Evolutionary conservation across 2,113 vertebrate species (phyloP), one percentile per base, ranked within the genome.

Genomic region (Mastomys coucha): DNA sequence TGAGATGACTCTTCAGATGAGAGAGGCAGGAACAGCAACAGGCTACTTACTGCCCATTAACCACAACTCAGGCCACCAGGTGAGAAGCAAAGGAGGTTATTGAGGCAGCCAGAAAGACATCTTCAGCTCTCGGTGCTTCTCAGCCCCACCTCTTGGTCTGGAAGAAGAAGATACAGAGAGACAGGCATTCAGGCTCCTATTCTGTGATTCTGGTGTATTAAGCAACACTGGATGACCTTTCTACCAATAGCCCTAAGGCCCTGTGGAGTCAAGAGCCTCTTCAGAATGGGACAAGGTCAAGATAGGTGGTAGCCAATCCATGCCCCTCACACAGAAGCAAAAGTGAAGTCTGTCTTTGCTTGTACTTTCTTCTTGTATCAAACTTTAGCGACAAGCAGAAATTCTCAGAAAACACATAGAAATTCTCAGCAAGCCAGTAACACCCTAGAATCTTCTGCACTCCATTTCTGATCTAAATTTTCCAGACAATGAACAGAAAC

Each of bases 321-420:
- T 31, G 17, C 8, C 16, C 33, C 5, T 0, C 33, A 16, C 31
- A 19, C 7, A 16, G 33, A 26, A 39, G 33, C 1, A 60, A 63
- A 84, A 77, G 31, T 36, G 42, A 51, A 51, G 51, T 5, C 17
- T 17, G 7, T 42, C 51, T 89, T 53, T 89, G 1, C 53, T 95
- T 88, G 42, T 20, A 31, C 36, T 49, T 78, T 82, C 17, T 26
- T 76, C n/a, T 26, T 88, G 6, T 20, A 31, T 73, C 80, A 17
- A 51, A 51, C 58, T 95, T n/a, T 93, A 28, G 60, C 91, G 84
- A 76, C 26, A 60, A 70, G 65, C 20, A 45, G 67, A 69, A 69
- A 36, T 69, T 69, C 67, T 69, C 45, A 51, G 8, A 76, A 26
- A 56, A 53, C 73, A 72, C 87, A 17, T 67, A 89, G 60, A 93